phyloP scores from a whole-genome alignment of 2,113 vertebrate genomes.

The Connochaetes taurinus region DNA sequence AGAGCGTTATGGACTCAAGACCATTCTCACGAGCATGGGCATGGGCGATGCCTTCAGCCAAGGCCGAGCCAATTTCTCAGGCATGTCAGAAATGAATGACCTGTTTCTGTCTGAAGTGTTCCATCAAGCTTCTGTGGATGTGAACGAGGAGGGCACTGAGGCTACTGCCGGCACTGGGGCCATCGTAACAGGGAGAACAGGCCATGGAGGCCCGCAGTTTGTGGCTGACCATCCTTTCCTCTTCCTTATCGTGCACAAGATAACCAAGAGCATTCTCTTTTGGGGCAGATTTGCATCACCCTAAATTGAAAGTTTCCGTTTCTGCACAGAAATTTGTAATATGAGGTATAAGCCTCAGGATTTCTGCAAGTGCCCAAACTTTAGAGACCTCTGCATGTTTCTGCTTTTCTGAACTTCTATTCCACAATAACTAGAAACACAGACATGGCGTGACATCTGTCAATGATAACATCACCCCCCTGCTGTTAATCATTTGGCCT shows the following conservation, averaged over 20 bases:
- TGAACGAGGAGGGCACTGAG: constrained; percentile 86
- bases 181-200: constrained; percentile 80
- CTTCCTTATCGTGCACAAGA: constrained; percentile 88
- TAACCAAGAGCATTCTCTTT: constrained; percentile 83
- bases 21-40: constrained; percentile 81
- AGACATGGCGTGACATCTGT: neutral
- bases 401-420: neutral
- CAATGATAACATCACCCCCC: neutral
- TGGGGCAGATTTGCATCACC: constrained; percentile 85
- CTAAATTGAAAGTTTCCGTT: neutral
- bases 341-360: neutral
- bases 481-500: neutral
- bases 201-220: constrained; percentile 73
- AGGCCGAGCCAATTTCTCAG: constrained; percentile 77
- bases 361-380: neutral
- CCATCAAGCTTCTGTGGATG: constrained; percentile 84
- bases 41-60: constrained; percentile 78
- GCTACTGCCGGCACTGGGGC: constrained; percentile 78
- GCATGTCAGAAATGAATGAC: constrained; percentile 73
- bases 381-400: neutral
- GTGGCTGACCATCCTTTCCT: constrained; percentile 91
- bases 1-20: constrained; percentile 81
- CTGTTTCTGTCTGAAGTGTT: constrained; percentile 80
- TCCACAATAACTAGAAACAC: neutral
- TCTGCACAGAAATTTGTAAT: neutral